Percentiles rank a stretch among this genome's conserved stretches.
These are phyloP conservation scores for Eulemur rubriventer DNA, from an alignment of 2,797 vertebrate genomes.

Conservation along the genomic window DNA sequence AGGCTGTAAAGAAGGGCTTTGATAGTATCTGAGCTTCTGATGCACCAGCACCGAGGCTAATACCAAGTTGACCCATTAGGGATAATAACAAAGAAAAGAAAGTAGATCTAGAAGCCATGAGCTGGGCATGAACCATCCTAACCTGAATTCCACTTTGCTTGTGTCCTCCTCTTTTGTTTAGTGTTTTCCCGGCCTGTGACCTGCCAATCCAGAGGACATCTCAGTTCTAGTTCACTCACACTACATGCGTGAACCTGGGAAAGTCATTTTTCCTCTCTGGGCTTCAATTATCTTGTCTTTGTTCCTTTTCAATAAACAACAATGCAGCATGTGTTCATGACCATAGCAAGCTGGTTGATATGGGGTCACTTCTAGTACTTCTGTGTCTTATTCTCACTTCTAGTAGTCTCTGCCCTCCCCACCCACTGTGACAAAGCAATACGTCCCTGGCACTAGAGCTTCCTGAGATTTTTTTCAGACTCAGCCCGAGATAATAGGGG, in stretches of 20 bases:
- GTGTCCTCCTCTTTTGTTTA: background rate
- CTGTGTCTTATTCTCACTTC: background rate
- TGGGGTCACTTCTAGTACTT: background rate
- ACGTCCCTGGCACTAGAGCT: background rate
- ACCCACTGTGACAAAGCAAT: background rate
- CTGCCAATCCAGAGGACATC: background rate
- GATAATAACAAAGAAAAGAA: background rate
- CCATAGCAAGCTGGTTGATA: background rate
- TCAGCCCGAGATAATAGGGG: background rate
- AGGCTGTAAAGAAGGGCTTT: background rate
- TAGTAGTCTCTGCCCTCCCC: background rate
- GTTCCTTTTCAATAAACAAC: background rate
- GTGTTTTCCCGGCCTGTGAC: background rate
- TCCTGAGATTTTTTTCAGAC: background rate
- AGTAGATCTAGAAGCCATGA: background rate
- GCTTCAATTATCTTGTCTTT: background rate
- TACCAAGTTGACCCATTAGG: background rate
- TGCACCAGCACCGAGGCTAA: background rate
- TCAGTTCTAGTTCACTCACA: background rate
- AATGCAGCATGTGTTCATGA: background rate
- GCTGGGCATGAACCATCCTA: background rate
- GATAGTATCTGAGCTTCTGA: background rate
- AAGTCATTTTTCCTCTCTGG: background rate
- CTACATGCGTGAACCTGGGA: background rate
- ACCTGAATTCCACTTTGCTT: background rate